Conservation (phyloP, 2,888 invertebrate genomes). For the Spilosoma lubricipeda region DNA sequence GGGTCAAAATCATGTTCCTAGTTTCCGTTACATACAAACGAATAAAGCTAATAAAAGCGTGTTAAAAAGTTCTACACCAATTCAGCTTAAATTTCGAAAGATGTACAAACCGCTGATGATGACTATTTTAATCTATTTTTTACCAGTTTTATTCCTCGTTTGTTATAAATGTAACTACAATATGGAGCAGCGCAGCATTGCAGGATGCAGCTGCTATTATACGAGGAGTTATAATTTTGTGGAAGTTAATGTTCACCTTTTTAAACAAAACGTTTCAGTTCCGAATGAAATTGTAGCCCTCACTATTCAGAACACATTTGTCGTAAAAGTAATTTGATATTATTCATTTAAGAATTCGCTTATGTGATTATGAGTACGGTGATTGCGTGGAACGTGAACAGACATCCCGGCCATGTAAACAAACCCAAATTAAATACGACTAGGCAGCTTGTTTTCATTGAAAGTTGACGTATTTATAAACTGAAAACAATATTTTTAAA, state of each 20-base stretch:
- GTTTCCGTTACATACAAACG: no score
- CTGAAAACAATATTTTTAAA: slow-evolving; percentile 1
- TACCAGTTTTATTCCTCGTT: no score
- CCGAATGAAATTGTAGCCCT: not conserved
- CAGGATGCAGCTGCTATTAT: no score
- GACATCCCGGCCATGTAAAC: not conserved
- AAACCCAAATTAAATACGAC: slow-evolving; percentile 2
- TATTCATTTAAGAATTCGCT: not conserved
- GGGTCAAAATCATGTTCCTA: no score
- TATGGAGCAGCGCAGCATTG: no score
- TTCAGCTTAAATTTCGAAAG: no score
- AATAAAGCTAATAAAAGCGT: no score
- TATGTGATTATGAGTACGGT: not conserved
- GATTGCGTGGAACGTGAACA: not conserved
- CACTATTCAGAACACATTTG: not conserved
- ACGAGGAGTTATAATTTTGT: no score
- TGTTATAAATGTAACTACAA: no score
- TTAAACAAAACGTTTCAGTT: not conserved
- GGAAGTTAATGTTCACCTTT: not conserved
- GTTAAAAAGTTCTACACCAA: no score
- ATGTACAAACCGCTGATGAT: no score
- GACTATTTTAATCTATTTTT: no score
- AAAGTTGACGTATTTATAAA: slow-evolving; percentile 15
- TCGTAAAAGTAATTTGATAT: not conserved
- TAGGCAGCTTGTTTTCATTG: slow-evolving; percentile 13